Conservation (phyloP, 2,797 vertebrate species). For the Syncerus caffer region DNA sequence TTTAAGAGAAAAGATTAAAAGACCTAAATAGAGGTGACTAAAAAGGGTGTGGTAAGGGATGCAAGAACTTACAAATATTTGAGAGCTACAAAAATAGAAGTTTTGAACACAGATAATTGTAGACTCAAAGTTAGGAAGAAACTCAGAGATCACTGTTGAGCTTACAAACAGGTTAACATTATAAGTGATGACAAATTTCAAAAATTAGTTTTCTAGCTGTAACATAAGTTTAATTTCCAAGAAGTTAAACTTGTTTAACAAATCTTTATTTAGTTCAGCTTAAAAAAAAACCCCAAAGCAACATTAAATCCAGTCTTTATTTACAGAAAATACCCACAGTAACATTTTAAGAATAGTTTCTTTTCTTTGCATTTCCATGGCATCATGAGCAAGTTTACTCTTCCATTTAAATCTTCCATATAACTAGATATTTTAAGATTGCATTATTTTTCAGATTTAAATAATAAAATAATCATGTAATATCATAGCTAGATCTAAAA, state of each 20-base stretch:
- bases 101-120: conserved; percentile 28
- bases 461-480: neutral
- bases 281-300: neutral
- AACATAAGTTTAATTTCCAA: conserved; percentile 22
- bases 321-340: neutral
- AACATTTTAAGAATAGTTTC: conserved; percentile 16
- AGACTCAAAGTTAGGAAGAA: neutral
- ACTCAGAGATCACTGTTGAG: neutral
- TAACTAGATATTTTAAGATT: conserved; percentile 10
- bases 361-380: neutral
- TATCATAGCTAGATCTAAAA: neutral
- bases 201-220: neutral
- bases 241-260: conserved; percentile 12
- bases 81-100: conserved; percentile 16
- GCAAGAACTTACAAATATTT: conserved; percentile 43
- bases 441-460: conserved; percentile 2
- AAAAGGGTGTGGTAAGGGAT: neutral
- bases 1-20: conserved; percentile 15
- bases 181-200: neutral
- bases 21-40: neutral
- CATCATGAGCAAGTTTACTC: neutral
- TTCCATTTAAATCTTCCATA: neutral
- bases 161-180: conserved; percentile 24
- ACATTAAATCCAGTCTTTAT: conserved; percentile 22
- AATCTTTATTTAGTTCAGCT: conserved; percentile 2